Evolutionary conservation across 1,140 invertebrate genomes (phyloP), one percentile per base, ranked within the genome.

Genomic region (Caerostris darwini): DNA sequence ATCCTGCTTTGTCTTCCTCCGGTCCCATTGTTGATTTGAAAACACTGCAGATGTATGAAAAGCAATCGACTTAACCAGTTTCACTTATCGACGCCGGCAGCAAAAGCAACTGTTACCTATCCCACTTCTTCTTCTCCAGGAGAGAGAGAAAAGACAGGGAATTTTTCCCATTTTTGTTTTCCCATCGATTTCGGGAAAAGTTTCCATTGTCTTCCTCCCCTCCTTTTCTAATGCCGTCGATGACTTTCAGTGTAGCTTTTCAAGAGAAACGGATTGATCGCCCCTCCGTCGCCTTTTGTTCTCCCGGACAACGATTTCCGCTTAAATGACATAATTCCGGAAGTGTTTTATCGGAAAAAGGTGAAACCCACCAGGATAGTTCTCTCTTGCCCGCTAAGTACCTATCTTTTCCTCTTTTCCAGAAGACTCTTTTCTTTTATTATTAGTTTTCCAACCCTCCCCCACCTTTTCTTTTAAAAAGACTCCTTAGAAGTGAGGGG

Each of bases 261-360:
- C 54, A 58, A 85, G 57, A 58, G 54, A 58, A 85, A 58, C 82
- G 58, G 82, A 85, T 85, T 85, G 82, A 85, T 85, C 82, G 82
- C 54, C 17, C n/a, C 19, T 85, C 82, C 8, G 82, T 12, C 82
- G 54, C 57, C 82, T 85, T 57, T 85, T 85, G 82, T 85, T 57
- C 82, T 58, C n/a, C 17, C 19, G 57, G 82, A 85, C 82, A 85
- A 85, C 82, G 82, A 85, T 85, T 85, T 85, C 57, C 82, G 82
- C 82, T 85, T 85, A 85, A 85, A 85, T 58, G 82, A 85, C 82
- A 85, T 85, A 85, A 85, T 85, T 85, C 57, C 82, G 82, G 82
- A 58, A 85, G 82, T 57, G 82, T 85, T 85, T 85, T 85, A 85
- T 85, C 57, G 82, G 82, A 56, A 57, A 58, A 77, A 77, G 71